Evolutionary conservation across 2,888 invertebrate species (phyloP), one percentile per base, ranked within the genome.

Genomic region (Habrosyne pyritoides): DNA sequence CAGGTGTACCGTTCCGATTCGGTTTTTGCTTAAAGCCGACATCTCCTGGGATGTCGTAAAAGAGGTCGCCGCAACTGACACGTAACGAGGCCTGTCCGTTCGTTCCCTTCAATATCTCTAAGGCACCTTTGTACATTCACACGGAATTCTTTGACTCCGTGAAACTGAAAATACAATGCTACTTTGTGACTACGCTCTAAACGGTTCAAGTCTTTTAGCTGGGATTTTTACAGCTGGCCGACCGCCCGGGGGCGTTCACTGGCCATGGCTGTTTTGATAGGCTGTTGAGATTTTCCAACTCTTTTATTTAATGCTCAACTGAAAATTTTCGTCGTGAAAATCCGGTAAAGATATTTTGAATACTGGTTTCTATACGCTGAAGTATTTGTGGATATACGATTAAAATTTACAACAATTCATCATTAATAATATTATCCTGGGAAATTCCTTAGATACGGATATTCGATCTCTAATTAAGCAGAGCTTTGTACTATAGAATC

Each of bases 41-140:
- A 26, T 49, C 56, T 51, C 59, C 10, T 26, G 58, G 58, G 61
- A 60, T 56, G 56, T 56, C 21, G 51, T 53, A 52, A 53, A 55
- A 46, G 49, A 49, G 55, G 59, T 56, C 56, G 54, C 47, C 50
- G 42, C 56, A 26, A 22, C 33, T 42, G 42, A 42, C 42, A 42
- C 42, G 42, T 18, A 42, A 42, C 14, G 33, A 21, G 26, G 42
- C 26, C 33, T 10, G 26, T 55, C 42, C 52, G 21, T 33, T 48
- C 33, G 22, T 22, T 26, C 24, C 47, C 48, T 48, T 46, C 30
- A 46, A 53, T 47, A 21, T 21, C 48, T 48, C 21, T 18, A 22
- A 21, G 33, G 21, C 8, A n/a, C 53, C 49, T 42, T 42, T 42
- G 42, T 42, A 42, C 36, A 0, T 18, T 42, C 36, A 14, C 42